Conservation (phyloP, 2,797 vertebrate species). For the Manis javanica region DNA sequence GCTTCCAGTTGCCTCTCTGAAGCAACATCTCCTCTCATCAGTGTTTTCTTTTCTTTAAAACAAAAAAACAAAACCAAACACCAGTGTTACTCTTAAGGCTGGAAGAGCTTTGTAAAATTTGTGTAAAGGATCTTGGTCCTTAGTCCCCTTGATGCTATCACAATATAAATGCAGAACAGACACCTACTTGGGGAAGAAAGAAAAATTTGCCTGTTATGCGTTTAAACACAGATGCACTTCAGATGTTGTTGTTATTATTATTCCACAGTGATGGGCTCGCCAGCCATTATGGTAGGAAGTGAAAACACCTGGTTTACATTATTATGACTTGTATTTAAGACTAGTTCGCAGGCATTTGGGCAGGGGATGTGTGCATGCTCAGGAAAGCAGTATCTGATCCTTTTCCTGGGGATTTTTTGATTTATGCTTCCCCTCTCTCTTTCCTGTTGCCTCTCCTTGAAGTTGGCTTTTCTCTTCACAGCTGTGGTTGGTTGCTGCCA, state of each 20-base stretch:
- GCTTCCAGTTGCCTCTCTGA: background rate
- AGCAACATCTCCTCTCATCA: background rate
- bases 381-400: slow-evolving; percentile 47
- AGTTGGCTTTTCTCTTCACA: slow-evolving; percentile 41
- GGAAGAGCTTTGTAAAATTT: slow-evolving; percentile 3
- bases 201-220: slow-evolving; percentile 41
- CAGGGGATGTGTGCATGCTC: background rate
- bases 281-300: slow-evolving; percentile 72
- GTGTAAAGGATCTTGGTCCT: background rate
- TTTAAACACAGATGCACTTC: slow-evolving; percentile 75
- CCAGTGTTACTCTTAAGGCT: background rate
- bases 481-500: background rate
- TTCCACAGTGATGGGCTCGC: slow-evolving; percentile 45
- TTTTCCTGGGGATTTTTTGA: slow-evolving; percentile 39
- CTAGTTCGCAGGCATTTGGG: background rate
- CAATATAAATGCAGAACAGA: slow-evolving; percentile 72
- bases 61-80: background rate
- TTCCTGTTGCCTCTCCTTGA: slow-evolving; percentile 62
- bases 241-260: slow-evolving; percentile 59
- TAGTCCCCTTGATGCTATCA: slow-evolving; percentile 22
- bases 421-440: slow-evolving; percentile 51
- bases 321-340: slow-evolving; percentile 41
- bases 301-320: slow-evolving; percentile 62
- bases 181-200: slow-evolving; percentile 72
- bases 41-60: slow-evolving; percentile 49